Evolutionary conservation across 2,797 vertebrate genomes (phyloP), one percentile per base, ranked within the genome.

Genomic region (Tokudaia muenninki): DNA sequence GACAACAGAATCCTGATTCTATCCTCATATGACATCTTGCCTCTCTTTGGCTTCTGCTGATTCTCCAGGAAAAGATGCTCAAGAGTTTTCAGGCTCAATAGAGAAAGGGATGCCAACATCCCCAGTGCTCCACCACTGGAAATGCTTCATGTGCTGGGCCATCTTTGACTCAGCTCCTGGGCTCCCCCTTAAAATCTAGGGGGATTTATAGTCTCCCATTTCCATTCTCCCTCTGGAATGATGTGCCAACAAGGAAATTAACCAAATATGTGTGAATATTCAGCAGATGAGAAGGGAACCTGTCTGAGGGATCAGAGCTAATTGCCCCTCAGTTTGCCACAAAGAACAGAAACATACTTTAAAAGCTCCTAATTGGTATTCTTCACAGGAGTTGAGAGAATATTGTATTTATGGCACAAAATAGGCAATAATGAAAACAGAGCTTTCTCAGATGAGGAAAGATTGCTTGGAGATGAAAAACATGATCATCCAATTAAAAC

Each of bases 401-500:
- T 97, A 95, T 96, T 97, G 77, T 97, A 97, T 97, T 97, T 96
- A 95, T 86, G 94, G 81, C 77, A 90, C 91, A 95, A 97, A 97
- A 95, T 92, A 95, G 95, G 91, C 96, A 97, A 79, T 97, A 95
- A 97, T 98, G 96, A 97, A 98, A 96, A 95, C 94, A 97, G 91
- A 90, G 75, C 70, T 65, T 74, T 97, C 92, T 93, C 65, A 96
- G 91, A 92, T 95, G 97, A 90, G 81, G 87, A 91, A 91, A 95
- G 95, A 97, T 95, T 96, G 94, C 93, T 94, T 34, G 82, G 92
- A 97, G 94, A 96, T 97, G 96, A 91, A 95, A 97, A 97, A 97
- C 97, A 96, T 94, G 96, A 97, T 97, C 97, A 90, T 78, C 92
- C 97, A 97, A 97, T 98, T 98, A 97, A 97, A 97, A 96, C 83